A percentile compares a stretch with the other conserved stretches of the same genome.
Conservation (phyloP, 1,140 invertebrate genomes). For the Camponotus vicinus region DNA sequence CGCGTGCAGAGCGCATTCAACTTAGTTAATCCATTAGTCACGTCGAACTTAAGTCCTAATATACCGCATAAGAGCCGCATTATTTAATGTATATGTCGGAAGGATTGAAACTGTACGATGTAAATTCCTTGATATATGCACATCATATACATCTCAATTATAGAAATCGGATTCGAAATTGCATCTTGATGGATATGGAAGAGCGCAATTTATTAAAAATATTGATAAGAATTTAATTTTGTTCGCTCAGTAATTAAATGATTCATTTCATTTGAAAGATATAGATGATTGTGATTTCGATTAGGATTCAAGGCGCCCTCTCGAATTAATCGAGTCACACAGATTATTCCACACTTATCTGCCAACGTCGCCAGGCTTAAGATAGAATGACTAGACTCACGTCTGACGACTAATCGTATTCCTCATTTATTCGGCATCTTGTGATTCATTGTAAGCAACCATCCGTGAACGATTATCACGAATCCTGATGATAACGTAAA, state of each 20-base stretch:
- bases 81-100: neutral
- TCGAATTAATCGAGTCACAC: slow-evolving; percentile 8
- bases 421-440: slow-evolving; percentile 15
- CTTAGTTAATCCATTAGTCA: slow-evolving; percentile 53
- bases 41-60: slow-evolving; percentile 7
- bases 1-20: slow-evolving; percentile 10
- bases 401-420: slow-evolving; percentile 43
- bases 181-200: neutral
- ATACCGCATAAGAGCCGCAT: slow-evolving; percentile 18
- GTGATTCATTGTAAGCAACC: slow-evolving; percentile 30
- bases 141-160: neutral
- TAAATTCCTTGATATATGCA: neutral
- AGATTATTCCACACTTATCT: slow-evolving; percentile 20
- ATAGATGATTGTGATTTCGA: no score
- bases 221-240: neutral
- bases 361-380: neutral
- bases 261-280: neutral
- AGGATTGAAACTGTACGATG: neutral
- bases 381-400: slow-evolving; percentile 20
- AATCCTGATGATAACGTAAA: slow-evolving; percentile 4
- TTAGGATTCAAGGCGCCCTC: neutral
- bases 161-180: neutral
- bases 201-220: neutral
- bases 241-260: neutral
- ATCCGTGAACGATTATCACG: slow-evolving; percentile 3